phyloP scores from a whole-genome alignment of 2,113 vertebrate species.

The Chlorocebus sabaeus region DNA sequence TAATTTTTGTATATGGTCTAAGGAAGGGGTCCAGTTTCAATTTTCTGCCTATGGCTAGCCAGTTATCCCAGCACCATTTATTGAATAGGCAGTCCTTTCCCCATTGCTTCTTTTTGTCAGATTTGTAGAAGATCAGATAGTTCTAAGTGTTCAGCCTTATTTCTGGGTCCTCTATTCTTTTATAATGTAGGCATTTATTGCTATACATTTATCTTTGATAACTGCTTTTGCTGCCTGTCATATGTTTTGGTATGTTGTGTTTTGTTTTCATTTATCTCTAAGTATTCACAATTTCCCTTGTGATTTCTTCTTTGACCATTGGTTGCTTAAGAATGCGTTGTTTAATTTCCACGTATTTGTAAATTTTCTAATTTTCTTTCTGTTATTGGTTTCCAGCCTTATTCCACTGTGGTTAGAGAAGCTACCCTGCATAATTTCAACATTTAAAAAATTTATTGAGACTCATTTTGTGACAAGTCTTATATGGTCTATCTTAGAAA shows the following conservation, averaged over 20 bases:
- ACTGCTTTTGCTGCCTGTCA: neutral
- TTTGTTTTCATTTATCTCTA: neutral
- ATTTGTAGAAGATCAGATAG: too few species aligned
- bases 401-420: neutral
- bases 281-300: neutral
- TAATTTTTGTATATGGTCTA: too few species aligned
- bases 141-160: too few species aligned
- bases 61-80: too few species aligned
- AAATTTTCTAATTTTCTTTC: neutral
- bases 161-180: neutral
- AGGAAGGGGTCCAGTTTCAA: too few species aligned
- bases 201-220: neutral
- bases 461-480: neutral
- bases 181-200: neutral
- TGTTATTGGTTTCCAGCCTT: neutral
- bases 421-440: neutral
- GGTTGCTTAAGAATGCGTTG: neutral
- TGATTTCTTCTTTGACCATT: neutral
- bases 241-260: neutral
- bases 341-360: neutral
- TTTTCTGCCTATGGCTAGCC: too few species aligned
- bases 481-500: neutral
- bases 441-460: neutral
- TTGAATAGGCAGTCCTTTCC: too few species aligned
- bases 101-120: too few species aligned